phyloP scores from a whole-genome alignment of 2,113 vertebrate genomes.

The Ailurus styani region DNA sequence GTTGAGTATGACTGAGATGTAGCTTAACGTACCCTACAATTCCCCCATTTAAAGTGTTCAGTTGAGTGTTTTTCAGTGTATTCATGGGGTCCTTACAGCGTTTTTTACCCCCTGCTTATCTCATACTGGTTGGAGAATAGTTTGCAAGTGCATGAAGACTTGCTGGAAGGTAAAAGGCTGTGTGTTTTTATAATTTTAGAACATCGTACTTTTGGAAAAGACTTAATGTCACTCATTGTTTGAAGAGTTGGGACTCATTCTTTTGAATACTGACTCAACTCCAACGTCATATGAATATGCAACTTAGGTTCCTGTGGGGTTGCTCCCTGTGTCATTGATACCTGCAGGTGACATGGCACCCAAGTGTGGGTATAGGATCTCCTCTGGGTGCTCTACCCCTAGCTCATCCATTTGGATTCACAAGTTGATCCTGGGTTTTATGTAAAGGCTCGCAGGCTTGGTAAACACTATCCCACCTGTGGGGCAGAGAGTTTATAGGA shows the following conservation, averaged over 20 bases:
- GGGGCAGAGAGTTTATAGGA: background rate
- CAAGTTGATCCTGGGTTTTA: background rate
- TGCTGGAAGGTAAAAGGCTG: background rate
- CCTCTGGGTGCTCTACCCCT: background rate
- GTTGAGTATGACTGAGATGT: background rate
- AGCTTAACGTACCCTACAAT: background rate
- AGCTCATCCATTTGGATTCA: background rate
- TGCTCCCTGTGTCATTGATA: background rate
- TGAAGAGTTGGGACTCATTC: background rate
- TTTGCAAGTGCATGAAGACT: background rate
- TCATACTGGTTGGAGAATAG: background rate
- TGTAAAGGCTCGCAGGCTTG: background rate
- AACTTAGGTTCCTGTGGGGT: background rate
- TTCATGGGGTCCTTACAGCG: background rate
- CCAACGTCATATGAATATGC: background rate
- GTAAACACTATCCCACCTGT: background rate
- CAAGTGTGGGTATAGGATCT: background rate
- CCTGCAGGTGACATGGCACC: background rate
- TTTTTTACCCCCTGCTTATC: background rate
- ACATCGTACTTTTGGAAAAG: slow-evolving; percentile 1
- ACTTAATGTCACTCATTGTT: slow-evolving; percentile 15
- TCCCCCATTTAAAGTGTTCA: background rate
- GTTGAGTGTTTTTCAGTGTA: background rate
- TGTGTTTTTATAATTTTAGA: slow-evolving; percentile 24
- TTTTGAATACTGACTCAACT: background rate